Evolutionary conservation across 2,797 vertebrate genomes (phyloP).

Genomic region (Siniperca scherzeri): DNA sequence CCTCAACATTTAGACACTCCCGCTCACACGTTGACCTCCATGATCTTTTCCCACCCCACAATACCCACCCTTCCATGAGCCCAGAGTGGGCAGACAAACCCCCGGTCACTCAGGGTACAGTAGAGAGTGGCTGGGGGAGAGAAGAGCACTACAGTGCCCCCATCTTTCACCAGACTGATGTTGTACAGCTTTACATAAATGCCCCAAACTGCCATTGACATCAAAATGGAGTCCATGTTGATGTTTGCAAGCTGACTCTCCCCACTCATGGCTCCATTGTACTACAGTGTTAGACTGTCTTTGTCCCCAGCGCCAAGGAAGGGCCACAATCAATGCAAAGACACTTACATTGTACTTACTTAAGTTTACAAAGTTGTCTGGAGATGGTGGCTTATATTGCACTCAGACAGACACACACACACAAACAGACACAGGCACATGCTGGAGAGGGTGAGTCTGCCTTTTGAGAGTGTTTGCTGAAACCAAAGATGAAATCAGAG

Average conservation of each 20-base stretch:
- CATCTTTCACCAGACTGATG: constrained; percentile 61
- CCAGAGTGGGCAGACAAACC: constrained; percentile 51
- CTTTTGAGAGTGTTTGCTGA: constrained; percentile 80
- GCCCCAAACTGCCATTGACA: constrained; percentile 83
- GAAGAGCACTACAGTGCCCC: constrained; percentile 68
- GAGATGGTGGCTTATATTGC: constrained; percentile 83
- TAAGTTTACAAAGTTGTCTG: constrained; percentile 83
- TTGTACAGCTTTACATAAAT: constrained; percentile 66
- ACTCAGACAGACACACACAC: constrained; percentile 75
- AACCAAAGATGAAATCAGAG: constrained; percentile 87
- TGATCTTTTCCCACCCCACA: neutral
- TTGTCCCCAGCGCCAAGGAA: constrained; percentile 85
- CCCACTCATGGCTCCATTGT: constrained; percentile 69
- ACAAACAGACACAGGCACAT: constrained; percentile 79
- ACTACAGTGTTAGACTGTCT: constrained; percentile 80
- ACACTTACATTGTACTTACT: constrained; percentile 78
- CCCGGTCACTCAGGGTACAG: constrained; percentile 69
- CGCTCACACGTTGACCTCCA: constrained; percentile 53
- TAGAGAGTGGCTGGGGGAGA: constrained; percentile 69
- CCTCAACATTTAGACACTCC: constrained; percentile 48
- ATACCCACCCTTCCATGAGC: constrained; percentile 13
- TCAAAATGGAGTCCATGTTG: constrained; percentile 77
- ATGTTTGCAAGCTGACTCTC: constrained; percentile 64
- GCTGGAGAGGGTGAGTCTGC: constrained; percentile 76
- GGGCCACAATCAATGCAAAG: constrained; percentile 86